Base-by-base conservation (phyloP, 2,888 invertebrate genomes). In the Dicyrtoma fusca region DNA sequence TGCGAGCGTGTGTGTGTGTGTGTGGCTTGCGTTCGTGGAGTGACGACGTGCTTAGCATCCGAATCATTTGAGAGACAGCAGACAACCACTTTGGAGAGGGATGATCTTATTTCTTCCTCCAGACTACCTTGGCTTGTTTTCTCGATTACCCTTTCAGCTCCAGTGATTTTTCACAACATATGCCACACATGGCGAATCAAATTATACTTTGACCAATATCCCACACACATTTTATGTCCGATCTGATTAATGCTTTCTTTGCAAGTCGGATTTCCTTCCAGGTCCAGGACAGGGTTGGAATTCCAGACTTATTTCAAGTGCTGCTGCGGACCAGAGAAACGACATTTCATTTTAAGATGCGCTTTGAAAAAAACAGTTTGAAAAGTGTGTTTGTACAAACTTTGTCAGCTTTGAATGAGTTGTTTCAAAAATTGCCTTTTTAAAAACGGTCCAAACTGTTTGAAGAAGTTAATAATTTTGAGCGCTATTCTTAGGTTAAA, bases 41-140 rank as follows among this genome's bases (percentile, higher is more conserved):
- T 25, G 63, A 47, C 21, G 68, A 75, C 75, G 73, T 75, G 75
- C 51, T 63, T 68, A 68, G 75, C 72, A 70, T 75, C 57, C 19
- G 23, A 71, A 57, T 66, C 45, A 19, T 5, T 13, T 19, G 10
- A n/a, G 25, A 68, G 47, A 68, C 59, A 62, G 21, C 19, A 72
- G 53, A 25, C 44, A 63, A 47, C 66, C 49, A 51, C 51, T 65
- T 51, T 62, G 44, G 26, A 61, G 65, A n/a, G 26, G 61, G 57
- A 72, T 62, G 45, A 71, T 76, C 71, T 69, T 68, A 47, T 64
- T 62, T 61, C 42, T 44, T 49, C 53, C 69, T 51, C 49, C 42
- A 59, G 34, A 44, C 45, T 21, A 19, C 49, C 53, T 44, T 68
- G 59, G 49, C 21, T 73, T 69, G 59, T 69, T 69, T 23, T 53